Conservation (phyloP, 2,113 vertebrate genomes). For the Oriolus oriolus region DNA sequence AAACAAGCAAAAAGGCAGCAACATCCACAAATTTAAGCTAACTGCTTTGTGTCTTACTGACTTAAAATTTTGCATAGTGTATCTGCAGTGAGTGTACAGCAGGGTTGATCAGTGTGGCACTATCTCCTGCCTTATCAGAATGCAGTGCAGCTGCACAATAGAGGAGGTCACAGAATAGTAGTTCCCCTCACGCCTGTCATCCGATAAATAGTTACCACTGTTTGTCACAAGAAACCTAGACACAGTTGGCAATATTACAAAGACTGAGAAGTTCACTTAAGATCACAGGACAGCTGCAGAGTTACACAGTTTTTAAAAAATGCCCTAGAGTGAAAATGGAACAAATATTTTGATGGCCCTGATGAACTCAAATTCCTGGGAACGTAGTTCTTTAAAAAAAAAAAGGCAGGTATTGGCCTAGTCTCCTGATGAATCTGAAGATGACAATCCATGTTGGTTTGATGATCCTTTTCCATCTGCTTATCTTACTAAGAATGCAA, state of each 20-base stretch:
- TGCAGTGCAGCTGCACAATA: neutral
- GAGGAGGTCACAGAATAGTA: neutral
- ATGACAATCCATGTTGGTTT: neutral
- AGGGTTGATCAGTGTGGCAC: neutral
- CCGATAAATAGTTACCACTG: neutral
- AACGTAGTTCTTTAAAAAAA: neutral
- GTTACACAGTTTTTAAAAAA: neutral
- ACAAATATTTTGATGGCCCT: neutral
- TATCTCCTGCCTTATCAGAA: neutral
- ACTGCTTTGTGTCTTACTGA: neutral
- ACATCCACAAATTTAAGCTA: neutral
- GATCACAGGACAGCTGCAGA: neutral
- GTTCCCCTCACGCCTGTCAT: neutral
- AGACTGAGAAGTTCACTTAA: neutral
- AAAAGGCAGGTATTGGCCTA: neutral
- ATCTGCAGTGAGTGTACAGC: neutral
- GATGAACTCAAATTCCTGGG: neutral
- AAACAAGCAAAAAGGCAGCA: neutral
- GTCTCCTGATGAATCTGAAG: neutral
- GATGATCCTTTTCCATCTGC: neutral
- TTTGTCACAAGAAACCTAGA: neutral
- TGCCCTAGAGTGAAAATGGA: neutral
- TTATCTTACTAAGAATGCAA: neutral
- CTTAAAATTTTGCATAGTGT: neutral
- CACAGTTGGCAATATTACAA: neutral